Base-by-base conservation (phyloP, 2,797 vertebrate species). In the Lepidocolaptes lacrymiger region DNA sequence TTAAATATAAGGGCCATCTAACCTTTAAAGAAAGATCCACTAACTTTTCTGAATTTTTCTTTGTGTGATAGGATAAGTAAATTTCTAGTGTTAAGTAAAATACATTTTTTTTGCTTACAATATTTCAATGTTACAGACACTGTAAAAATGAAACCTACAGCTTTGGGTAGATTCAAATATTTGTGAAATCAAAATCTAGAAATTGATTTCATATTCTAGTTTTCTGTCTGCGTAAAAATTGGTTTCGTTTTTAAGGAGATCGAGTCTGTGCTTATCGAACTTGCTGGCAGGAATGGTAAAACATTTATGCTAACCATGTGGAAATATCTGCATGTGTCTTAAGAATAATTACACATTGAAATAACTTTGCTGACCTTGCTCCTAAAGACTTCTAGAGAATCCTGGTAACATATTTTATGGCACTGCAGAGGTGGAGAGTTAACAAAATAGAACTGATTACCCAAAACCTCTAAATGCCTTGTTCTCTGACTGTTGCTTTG, bases 261-360 rank as follows among this genome's bases (percentile, higher is more conserved):
- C 21, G 12, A 9, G 13, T 77, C 44, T 44, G 44, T 56, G 16
- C 56, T 80, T 56, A 80, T 15, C 55, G 49, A 78, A 51, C 27
- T 71, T 88, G 16, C 41, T 84, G 66, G 52, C 48, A 77, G 36
- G 36, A 59, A 19, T 77, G 13, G 37, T n/a, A 71, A 67, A 92
- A 54, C 20, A 44, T 36, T 71, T 14, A 19, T 78, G 73, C 49
- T 58, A 84, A 15, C 37, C 88, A 37, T 1, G 1, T 91, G 93
- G 71, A 84, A 92, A 71, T 84, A 63, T 71, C 41, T 75, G 5
- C 88, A 58, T 73, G 43, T 74, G 48, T 80, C 94, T 94, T 88
- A 48, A 90, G 89, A 85, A 63, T 74, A 74, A 80, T 90, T 80
- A 67, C 44, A 59, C 62, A 44, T 48, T 74, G 37, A 64, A 91